Conservation (phyloP, 2,113 vertebrate species). For the Apus apus region DNA sequence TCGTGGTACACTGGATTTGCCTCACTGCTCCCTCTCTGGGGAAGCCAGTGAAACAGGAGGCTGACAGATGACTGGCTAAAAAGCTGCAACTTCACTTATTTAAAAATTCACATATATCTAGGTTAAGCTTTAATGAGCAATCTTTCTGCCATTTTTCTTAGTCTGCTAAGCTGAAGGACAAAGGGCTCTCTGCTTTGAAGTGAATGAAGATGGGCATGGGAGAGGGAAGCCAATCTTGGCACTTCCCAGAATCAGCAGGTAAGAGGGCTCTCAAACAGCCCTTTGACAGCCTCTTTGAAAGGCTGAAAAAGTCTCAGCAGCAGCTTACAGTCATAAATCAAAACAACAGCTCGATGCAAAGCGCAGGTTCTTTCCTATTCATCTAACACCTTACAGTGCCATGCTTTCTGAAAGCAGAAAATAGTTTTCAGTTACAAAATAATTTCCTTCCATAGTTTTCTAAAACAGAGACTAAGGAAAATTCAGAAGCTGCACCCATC, state of each 20-base stretch:
- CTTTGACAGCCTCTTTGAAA: background rate
- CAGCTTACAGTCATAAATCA: background rate
- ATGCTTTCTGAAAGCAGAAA: background rate
- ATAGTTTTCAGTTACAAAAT: background rate
- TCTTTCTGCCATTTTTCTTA: background rate
- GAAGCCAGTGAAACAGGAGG: background rate
- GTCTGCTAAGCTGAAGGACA: background rate
- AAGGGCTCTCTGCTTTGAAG: background rate
- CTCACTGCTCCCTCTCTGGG: too few relatives aligned
- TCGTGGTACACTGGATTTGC: rapidly evolving
- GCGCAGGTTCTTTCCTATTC: background rate
- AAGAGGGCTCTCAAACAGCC: background rate
- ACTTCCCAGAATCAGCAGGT: background rate
- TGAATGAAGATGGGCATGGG: background rate
- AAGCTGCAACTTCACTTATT: background rate
- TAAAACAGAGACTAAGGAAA: background rate
- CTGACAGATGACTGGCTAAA: background rate
- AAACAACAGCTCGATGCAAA: background rate
- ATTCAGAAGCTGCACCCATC: background rate
- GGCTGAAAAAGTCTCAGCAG: background rate
- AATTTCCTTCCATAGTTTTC: background rate
- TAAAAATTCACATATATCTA: background rate
- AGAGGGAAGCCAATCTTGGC: background rate
- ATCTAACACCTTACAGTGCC: background rate
- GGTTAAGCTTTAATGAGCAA: background rate